phyloP scores from a whole-genome alignment of 2,113 vertebrate genomes.

The Platysteira castanea region DNA sequence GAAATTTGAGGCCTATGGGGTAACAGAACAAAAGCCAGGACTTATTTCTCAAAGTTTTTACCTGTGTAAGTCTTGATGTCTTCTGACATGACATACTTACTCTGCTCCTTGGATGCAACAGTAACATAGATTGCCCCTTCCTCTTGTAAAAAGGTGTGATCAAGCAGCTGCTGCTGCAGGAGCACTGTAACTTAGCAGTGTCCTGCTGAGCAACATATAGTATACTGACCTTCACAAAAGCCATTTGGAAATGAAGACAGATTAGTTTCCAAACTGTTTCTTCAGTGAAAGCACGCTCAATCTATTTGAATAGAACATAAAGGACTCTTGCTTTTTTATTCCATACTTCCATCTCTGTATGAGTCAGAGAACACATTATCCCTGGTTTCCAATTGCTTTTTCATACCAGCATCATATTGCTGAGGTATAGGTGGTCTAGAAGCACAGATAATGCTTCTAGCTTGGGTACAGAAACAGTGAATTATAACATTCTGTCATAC shows the following conservation, averaged over 20 bases:
- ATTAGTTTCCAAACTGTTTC: neutral
- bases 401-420: neutral
- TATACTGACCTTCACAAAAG: neutral
- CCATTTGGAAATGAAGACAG: neutral
- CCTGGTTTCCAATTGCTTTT: neutral
- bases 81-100: neutral
- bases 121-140: neutral
- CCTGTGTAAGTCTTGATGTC: neutral
- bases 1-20: neutral
- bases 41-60: neutral
- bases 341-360: neutral
- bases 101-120: neutral
- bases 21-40: neutral
- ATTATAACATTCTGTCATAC: neutral
- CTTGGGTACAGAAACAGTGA: neutral
- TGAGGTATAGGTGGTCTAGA: neutral
- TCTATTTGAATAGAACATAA: neutral
- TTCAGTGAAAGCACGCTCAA: neutral
- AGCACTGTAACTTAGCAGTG: neutral
- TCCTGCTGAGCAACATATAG: neutral
- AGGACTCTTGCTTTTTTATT: neutral
- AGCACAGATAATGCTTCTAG: neutral
- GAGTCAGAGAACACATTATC: neutral
- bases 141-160: neutral
- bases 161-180: neutral